A percentile compares a stretch with the other conserved stretches of the same genome.
Evolutionary conservation across 2,888 invertebrate genomes (phyloP).

Genomic region (Drosophila mulleri): DNA sequence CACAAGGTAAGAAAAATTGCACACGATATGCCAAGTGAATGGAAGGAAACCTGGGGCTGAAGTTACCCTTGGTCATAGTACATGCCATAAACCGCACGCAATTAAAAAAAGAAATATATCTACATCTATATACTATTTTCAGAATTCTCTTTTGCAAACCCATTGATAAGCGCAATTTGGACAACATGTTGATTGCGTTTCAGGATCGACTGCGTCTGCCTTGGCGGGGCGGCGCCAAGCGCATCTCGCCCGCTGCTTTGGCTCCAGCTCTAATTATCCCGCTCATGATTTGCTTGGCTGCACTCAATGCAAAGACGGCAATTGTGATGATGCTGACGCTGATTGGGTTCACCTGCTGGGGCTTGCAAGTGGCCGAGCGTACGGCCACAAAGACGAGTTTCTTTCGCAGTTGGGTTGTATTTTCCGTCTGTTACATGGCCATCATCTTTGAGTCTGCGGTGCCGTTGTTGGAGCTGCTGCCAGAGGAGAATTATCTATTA

Average conservation of each 20-base stretch:
- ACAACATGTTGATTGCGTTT: constrained; percentile 85
- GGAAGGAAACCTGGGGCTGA: neutral
- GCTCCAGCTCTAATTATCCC: constrained; percentile 86
- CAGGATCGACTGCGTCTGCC: constrained; percentile 87
- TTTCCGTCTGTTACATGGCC: constrained; percentile 88
- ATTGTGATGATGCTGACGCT: constrained; percentile 80
- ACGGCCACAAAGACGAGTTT: constrained; percentile 88
- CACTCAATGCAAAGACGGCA: constrained; percentile 85
- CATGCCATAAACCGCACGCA: too few species aligned
- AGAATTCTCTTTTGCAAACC: constrained; percentile 71
- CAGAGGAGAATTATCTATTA: constrained; percentile 88
- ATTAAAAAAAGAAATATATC: too few species aligned
- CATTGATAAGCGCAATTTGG: constrained; percentile 62
- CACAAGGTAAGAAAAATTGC: constrained; percentile 85
- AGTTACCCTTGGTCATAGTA: too few species aligned
- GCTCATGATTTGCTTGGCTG: constrained; percentile 85
- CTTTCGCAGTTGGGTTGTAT: constrained; percentile 90
- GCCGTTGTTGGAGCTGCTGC: constrained; percentile 89
- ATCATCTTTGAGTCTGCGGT: constrained; percentile 91
- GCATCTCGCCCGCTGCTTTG: constrained; percentile 86
- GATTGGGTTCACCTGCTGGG: constrained; percentile 75
- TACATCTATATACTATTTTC: neutral
- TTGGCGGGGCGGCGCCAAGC: constrained; percentile 87
- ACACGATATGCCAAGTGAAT: neutral
- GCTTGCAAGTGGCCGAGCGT: constrained; percentile 72